Conservation (phyloP, 2,888 invertebrate species). For the Microchrysa polita region DNA sequence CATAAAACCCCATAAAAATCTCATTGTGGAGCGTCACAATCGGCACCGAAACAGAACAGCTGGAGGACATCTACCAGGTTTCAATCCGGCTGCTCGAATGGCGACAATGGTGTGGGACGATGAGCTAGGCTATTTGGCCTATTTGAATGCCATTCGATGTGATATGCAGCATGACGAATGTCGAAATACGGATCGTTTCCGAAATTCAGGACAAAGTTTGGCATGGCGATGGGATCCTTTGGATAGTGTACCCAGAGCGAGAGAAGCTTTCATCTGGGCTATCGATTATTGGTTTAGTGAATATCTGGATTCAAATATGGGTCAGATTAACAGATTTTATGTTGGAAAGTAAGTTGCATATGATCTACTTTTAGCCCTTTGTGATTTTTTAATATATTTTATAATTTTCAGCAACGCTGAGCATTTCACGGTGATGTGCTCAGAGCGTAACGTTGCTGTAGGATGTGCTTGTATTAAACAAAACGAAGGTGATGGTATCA, state of each 20-base stretch:
- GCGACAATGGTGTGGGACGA: conserved; percentile 33
- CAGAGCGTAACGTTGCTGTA: conserved; percentile 55
- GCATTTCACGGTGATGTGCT: conserved; percentile 56
- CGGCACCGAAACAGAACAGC: conserved; percentile 22
- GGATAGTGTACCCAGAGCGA: neutral
- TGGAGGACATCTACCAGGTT: conserved; percentile 15
- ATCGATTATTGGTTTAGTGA: conserved; percentile 45
- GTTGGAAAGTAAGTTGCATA: conserved; percentile 1
- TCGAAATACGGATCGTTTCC: conserved; percentile 31
- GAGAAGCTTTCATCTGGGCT: conserved; percentile 16
- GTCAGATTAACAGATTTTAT: conserved; percentile 25
- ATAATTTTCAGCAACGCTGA: neutral
- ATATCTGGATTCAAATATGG: conserved; percentile 39
- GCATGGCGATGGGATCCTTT: conserved; percentile 10
- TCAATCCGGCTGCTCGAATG: conserved; percentile 28
- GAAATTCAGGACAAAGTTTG: conserved; percentile 58
- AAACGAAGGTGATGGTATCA: conserved; percentile 45
- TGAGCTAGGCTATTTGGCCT: conserved; percentile 34
- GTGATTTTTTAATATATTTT: neutral
- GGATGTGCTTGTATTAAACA: conserved; percentile 56
- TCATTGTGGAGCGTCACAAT: conserved; percentile 53
- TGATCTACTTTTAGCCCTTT: too few relatives aligned
- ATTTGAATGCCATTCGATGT: conserved; percentile 30
- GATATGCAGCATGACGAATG: conserved; percentile 35
- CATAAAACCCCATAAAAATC: neutral